Base-by-base conservation (phyloP, 2,113 vertebrate species). In the Cnemophilus loriae region DNA sequence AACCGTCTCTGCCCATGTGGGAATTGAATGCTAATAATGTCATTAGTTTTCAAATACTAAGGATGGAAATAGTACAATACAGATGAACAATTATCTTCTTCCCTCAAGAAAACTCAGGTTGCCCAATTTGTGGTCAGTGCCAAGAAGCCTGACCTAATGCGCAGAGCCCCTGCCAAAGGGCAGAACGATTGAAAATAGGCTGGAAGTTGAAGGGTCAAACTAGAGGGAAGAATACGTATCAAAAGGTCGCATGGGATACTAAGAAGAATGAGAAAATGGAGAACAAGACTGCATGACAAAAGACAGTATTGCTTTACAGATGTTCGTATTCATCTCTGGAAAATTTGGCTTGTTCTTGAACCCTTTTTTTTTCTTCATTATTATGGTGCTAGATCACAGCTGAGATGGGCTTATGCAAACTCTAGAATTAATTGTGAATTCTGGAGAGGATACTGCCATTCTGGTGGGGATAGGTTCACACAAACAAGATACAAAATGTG, bases 111-210 rank as follows among this genome's bases (percentile, higher is more conserved):
- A 90, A 30, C 16, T 68, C 56, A 28, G 17, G 84, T 11, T 20
- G 17, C 21, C 41, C 19, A 49, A 27, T 52, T 56, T 83, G 32
- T 2, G 2, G 9, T 35, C 28, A 49, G 10, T 35, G 26, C 41
- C 60, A 93, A 89, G 64, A 70, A 61, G 22, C 37, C 53, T 82
- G 59, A 70, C 41, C n/a, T 79, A 75, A 79, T 26, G 27, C 35
- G 60, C 23, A 53, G 57, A 65, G 4, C 12, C 46, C 39, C 41
- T 90, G 32, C 19, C 12, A 79, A 90, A 91, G 20, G 13, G 41
- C 16, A 73, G 18, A 32, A 47, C 0, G 0, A 27, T 0, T 7
- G 20, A 64, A 76, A 30, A 81, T 20, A 68, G 17, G 23, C 7
- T 60, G 41, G 21, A 82, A 78, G 15, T 16, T 30, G 22, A 83